These are phyloP conservation scores for Wiebesia pumilae DNA, from an alignment of 1,140 invertebrate species.

Conservation along the genomic window DNA sequence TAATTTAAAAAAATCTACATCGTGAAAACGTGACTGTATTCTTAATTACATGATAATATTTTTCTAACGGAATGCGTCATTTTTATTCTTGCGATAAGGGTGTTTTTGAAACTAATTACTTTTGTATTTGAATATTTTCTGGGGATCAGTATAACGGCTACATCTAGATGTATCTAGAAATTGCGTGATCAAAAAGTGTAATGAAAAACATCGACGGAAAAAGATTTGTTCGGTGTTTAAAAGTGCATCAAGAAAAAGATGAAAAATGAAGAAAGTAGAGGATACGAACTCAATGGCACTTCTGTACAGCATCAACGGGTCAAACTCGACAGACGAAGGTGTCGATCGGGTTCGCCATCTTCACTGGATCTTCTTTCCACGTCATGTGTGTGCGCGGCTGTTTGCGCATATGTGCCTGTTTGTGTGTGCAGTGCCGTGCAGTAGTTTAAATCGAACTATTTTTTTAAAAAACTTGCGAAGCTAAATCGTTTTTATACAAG, in stretches of 20 bases:
- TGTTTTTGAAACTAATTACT: too few relatives aligned
- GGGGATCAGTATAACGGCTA: not conserved
- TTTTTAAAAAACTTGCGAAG: conserved; percentile 17
- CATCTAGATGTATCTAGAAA: not conserved
- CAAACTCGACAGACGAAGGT: not conserved
- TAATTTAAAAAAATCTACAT: too few relatives aligned
- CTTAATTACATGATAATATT: too few relatives aligned
- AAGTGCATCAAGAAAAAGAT: not conserved
- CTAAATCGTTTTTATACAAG: conserved; percentile 40
- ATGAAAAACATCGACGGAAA: not conserved
- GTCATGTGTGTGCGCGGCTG: not conserved
- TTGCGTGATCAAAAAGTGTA: not conserved
- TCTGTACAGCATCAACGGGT: not conserved
- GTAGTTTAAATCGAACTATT: conserved; percentile 38
- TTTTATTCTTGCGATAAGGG: too few relatives aligned
- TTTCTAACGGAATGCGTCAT: too few relatives aligned
- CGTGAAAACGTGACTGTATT: too few relatives aligned
- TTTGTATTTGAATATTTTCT: not conserved
- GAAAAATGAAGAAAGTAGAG: conserved; percentile 12
- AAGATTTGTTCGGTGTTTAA: not conserved
- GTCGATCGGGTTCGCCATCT: not conserved
- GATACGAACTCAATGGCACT: not conserved
- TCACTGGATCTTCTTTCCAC: not conserved
- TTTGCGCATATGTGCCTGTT: not conserved
- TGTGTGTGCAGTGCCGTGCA: not conserved